These are phyloP conservation scores for Callorhinus ursinus DNA, from an alignment of 2,113 vertebrate genomes.

Conservation along the genomic window DNA sequence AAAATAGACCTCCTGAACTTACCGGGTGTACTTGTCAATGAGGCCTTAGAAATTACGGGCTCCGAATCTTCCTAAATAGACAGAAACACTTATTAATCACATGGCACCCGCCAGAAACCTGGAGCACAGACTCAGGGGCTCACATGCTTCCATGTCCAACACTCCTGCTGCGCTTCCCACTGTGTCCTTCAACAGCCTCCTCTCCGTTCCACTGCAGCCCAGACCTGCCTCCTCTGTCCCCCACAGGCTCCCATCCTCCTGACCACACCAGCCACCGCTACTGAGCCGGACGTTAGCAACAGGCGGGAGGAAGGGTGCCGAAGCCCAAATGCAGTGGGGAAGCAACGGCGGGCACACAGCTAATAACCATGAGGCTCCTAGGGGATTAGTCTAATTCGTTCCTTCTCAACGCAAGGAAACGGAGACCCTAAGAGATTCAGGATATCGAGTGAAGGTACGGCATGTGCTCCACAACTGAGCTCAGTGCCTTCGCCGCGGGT, in stretches of 20 bases:
- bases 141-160: background rate
- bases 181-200: background rate
- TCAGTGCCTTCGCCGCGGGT: background rate
- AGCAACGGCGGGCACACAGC: background rate
- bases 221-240: background rate
- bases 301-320: background rate
- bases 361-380: too few relatives aligned
- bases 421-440: background rate
- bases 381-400: background rate
- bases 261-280: background rate
- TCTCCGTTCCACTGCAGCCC: background rate
- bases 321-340: background rate
- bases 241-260: background rate
- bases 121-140: background rate
- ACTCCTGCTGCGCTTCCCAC: background rate
- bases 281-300: accelerated
- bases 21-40: constrained; percentile 97
- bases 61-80: constrained; percentile 94
- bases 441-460: background rate
- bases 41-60: constrained; percentile 90
- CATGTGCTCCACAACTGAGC: background rate
- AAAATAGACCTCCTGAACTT: constrained; percentile 76
- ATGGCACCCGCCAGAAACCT: background rate
- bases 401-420: background rate
- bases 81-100: background rate